These are phyloP conservation scores for Blastobasis adustella DNA, from an alignment of 2,888 invertebrate genomes.

Conservation along the genomic window DNA sequence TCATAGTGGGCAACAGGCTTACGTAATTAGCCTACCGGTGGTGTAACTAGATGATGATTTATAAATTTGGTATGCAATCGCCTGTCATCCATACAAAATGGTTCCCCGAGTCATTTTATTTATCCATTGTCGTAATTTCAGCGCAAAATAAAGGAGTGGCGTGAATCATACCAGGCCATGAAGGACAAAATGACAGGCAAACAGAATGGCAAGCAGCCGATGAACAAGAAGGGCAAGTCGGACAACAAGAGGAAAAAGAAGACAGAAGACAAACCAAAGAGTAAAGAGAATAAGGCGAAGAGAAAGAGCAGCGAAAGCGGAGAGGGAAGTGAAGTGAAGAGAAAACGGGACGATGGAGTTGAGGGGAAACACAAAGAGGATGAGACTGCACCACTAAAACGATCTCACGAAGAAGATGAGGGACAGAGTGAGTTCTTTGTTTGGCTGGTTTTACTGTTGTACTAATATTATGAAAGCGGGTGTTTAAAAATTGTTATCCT, in stretches of 20 bases:
- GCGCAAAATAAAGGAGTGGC: slow-evolving; percentile 58
- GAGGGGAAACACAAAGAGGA: slow-evolving; percentile 33
- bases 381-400: slow-evolving; percentile 40
- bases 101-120: not conserved
- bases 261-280: slow-evolving; percentile 33
- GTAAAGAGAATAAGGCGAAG: slow-evolving; percentile 38
- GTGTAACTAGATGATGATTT: no score
- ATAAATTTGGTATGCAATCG: no score
- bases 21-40: no score
- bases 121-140: slow-evolving; percentile 16
- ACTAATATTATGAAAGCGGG: no score
- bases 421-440: slow-evolving; percentile 15
- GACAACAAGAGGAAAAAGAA: slow-evolving; percentile 40
- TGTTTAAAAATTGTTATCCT: no score
- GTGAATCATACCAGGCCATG: slow-evolving; percentile 55
- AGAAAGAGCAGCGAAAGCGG: slow-evolving; percentile 35
- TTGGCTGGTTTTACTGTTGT: no score
- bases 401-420: slow-evolving; percentile 34
- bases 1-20: no score
- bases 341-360: slow-evolving; percentile 43
- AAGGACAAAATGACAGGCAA: slow-evolving; percentile 60
- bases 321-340: slow-evolving; percentile 40
- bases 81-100: no score
- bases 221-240: slow-evolving; percentile 43
- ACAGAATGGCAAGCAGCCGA: slow-evolving; percentile 40